Percentiles rank a stretch among this genome's conserved stretches.
Evolutionary conservation across 1,140 invertebrate genomes (phyloP).

Genomic region (Andrena cerasifolii): DNA sequence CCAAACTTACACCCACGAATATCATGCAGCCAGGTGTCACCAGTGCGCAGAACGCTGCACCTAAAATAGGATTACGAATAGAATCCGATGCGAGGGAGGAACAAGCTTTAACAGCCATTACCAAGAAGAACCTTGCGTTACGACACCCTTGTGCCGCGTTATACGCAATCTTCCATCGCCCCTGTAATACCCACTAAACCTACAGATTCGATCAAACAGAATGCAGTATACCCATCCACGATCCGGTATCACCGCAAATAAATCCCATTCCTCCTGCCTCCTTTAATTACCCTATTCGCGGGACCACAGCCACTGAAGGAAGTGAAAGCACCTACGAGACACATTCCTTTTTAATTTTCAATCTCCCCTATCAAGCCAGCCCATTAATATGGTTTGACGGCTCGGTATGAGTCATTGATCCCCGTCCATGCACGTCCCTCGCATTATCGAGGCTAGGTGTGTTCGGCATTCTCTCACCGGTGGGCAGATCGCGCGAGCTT

Average conservation of each 20-base stretch:
- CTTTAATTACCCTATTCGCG: constrained; percentile 52
- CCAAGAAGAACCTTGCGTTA: constrained; percentile 24
- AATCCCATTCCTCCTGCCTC: constrained; percentile 30
- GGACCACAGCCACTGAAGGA: constrained; percentile 36
- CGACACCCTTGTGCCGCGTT: constrained; percentile 20
- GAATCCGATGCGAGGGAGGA: too few species aligned
- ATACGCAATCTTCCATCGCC: constrained; percentile 58
- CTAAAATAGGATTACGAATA: too few species aligned
- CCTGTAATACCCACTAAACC: constrained; percentile 51
- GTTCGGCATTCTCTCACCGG: constrained; percentile 64
- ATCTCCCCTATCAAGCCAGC: not conserved
- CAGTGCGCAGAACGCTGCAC: too few species aligned
- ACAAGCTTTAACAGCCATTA: constrained; percentile 7
- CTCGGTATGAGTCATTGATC: constrained; percentile 62
- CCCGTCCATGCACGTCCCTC: constrained; percentile 43
- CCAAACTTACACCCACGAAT: too few species aligned
- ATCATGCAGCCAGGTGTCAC: too few species aligned
- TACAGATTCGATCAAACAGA: constrained; percentile 47
- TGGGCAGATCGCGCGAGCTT: constrained; percentile 61
- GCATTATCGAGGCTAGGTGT: constrained; percentile 60
- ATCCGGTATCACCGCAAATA: not conserved
- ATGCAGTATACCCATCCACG: constrained; percentile 43
- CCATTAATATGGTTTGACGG: constrained; percentile 68
- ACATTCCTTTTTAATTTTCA: constrained; percentile 13
- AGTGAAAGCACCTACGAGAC: constrained; percentile 53